phyloP scores from a whole-genome alignment of 2,888 invertebrate species.

The Helleia helle region DNA sequence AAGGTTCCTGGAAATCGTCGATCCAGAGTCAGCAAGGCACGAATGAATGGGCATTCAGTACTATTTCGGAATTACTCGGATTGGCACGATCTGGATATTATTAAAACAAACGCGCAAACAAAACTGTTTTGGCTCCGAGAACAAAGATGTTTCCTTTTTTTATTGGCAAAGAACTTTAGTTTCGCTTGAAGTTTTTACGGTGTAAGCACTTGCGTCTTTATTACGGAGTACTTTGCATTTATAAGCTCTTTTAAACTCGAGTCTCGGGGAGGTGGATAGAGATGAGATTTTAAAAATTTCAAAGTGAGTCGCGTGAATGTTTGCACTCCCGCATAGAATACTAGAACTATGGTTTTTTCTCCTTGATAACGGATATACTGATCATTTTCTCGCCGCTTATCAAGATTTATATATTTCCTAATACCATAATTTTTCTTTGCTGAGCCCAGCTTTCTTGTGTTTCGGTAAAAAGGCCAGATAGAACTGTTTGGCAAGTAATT shows the following conservation, averaged over 20 bases:
- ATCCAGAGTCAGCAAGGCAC: slow-evolving; percentile 50
- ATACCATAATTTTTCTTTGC: too few relatives aligned
- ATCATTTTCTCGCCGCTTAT: too few relatives aligned
- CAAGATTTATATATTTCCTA: too few relatives aligned
- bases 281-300: slow-evolving; percentile 25
- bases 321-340: slow-evolving; percentile 4
- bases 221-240: slow-evolving; percentile 36
- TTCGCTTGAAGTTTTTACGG: slow-evolving; percentile 52
- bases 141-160: slow-evolving; percentile 58
- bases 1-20: slow-evolving; percentile 24
- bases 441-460: too few relatives aligned
- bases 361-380: too few relatives aligned
- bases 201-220: slow-evolving; percentile 39
- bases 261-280: slow-evolving; percentile 23
- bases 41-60: slow-evolving; percentile 34
- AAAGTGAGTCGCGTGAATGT: slow-evolving; percentile 8
- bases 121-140: slow-evolving; percentile 65
- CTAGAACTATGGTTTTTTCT: too few relatives aligned
- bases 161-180: slow-evolving; percentile 35
- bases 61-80: slow-evolving; percentile 5
- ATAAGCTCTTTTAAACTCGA: slow-evolving; percentile 30
- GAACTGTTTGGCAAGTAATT: too few relatives aligned
- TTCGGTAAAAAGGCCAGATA: too few relatives aligned
- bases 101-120: slow-evolving; percentile 58
- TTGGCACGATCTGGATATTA: slow-evolving; percentile 31